Percentiles rank a stretch among this genome's conserved stretches.
Evolutionary conservation across 2,113 vertebrate genomes (phyloP).

Genomic region (Microtus pennsylvanicus): DNA sequence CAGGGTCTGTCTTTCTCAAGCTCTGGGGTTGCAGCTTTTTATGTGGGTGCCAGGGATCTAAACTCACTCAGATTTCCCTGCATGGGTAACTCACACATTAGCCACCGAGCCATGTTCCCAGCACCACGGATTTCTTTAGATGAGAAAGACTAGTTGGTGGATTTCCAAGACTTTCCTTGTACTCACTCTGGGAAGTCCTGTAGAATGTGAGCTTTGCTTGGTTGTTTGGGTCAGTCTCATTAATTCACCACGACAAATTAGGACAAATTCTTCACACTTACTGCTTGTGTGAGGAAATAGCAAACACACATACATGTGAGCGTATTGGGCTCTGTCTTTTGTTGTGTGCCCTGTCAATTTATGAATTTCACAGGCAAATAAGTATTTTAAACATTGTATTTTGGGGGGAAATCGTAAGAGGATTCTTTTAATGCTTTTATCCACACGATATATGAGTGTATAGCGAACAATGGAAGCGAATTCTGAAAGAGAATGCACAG

Average conservation of each 20-base stretch:
- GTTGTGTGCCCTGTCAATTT: neutral
- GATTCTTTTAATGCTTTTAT: neutral
- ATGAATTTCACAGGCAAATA: neutral
- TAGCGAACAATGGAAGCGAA: neutral
- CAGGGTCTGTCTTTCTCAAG: neutral
- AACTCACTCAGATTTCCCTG: no score
- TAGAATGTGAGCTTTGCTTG: neutral
- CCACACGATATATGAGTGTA: neutral
- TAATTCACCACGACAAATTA: neutral
- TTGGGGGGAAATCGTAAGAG: neutral
- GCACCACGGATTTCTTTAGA: neutral
- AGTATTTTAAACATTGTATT: conserved; percentile 3
- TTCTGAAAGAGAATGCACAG: neutral
- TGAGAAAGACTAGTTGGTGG: neutral
- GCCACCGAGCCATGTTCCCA: neutral
- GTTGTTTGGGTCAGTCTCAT: neutral
- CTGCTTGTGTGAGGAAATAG: neutral
- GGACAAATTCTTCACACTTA: neutral
- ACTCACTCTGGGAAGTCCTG: neutral
- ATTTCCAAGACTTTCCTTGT: neutral
- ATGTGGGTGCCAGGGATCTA: neutral
- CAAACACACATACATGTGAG: neutral
- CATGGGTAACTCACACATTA: fast-evolving
- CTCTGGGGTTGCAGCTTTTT: neutral
- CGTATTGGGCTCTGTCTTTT: neutral